Evolutionary conservation across 2,888 invertebrate species (phyloP).

Genomic region (Pilophorus perplexus): DNA sequence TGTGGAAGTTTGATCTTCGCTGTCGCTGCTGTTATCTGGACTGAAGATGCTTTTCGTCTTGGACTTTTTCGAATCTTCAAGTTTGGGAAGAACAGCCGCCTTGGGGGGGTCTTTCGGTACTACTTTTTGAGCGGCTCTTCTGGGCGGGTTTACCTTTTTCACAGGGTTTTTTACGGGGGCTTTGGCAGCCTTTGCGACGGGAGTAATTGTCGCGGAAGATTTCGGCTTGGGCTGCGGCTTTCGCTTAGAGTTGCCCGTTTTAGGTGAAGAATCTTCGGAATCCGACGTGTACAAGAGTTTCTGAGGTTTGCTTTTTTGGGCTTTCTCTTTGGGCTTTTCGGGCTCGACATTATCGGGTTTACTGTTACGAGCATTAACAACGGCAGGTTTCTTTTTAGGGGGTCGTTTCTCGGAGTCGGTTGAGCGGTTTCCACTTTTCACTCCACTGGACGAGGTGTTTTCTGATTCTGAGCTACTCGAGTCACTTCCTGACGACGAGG

Average conservation of each 20-base stretch:
- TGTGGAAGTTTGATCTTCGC: conserved; percentile 53
- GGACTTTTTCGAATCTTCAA: conserved; percentile 63
- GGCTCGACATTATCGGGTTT: conserved; percentile 41
- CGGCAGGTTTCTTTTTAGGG: conserved; percentile 47
- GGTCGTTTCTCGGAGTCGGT: conserved; percentile 49
- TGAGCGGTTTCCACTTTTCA: conserved; percentile 48
- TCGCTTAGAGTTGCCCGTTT: conserved; percentile 54
- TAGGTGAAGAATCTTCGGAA: conserved; percentile 57
- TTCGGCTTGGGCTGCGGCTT: conserved; percentile 63
- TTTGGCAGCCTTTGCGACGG: conserved; percentile 55
- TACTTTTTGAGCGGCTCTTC: conserved; percentile 48
- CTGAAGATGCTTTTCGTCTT: conserved; percentile 66
- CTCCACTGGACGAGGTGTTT: conserved; percentile 50
- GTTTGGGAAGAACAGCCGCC: conserved; percentile 48
- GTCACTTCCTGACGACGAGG: conserved; percentile 50
- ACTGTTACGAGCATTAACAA: conserved; percentile 19
- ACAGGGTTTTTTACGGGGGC: conserved; percentile 50
- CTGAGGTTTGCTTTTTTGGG: conserved; percentile 49
- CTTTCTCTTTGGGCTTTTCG: conserved; percentile 47
- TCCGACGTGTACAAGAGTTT: conserved; percentile 59
- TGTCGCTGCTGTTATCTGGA: conserved; percentile 73
- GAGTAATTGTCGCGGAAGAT: conserved; percentile 62
- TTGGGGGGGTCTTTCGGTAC: conserved; percentile 47
- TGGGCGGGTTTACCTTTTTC: conserved; percentile 51
- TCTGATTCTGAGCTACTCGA: conserved; percentile 51